Evolutionary conservation across 2,888 invertebrate genomes (phyloP).

Genomic region (Nymphalis polychloros): DNA sequence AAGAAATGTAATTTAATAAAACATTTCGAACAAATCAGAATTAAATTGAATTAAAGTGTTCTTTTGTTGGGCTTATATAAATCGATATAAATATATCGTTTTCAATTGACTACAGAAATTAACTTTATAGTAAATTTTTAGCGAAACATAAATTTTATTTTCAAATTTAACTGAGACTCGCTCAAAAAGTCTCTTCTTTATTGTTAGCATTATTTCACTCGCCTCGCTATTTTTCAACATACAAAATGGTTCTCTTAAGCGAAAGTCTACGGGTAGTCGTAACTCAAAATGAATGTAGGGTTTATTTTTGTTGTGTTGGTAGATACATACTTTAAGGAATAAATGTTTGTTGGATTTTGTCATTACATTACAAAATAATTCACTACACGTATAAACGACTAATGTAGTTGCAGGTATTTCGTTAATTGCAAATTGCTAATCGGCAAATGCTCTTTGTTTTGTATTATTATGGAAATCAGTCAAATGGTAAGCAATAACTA

Average conservation of each 20-base stretch:
- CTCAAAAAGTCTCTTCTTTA: slow-evolving; percentile 8
- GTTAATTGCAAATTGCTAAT: too few species aligned
- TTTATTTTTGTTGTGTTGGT: background rate
- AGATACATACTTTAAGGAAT: background rate
- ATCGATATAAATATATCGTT: too few species aligned
- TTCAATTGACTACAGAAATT: background rate
- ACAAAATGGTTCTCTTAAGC: slow-evolving; percentile 10
- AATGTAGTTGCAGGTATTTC: too few species aligned
- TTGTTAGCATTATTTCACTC: slow-evolving; percentile 13
- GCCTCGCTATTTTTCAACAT: slow-evolving; percentile 12
- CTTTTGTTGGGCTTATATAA: too few species aligned
- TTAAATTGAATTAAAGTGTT: background rate
- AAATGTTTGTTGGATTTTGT: background rate
- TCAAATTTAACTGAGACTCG: background rate
- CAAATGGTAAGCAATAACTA: too few species aligned
- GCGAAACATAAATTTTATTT: background rate
- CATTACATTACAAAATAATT: background rate
- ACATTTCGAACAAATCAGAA: background rate
- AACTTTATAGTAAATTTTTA: background rate
- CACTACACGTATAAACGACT: background rate
- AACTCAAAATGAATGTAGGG: slow-evolving; percentile 11
- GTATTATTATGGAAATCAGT: too few species aligned
- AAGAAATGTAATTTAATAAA: slow-evolving; percentile 45
- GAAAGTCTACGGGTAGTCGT: slow-evolving; percentile 9
- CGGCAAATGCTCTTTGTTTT: too few species aligned